Conservation (phyloP, 2,797 vertebrate species). For the Apogon hyalosoma region DNA sequence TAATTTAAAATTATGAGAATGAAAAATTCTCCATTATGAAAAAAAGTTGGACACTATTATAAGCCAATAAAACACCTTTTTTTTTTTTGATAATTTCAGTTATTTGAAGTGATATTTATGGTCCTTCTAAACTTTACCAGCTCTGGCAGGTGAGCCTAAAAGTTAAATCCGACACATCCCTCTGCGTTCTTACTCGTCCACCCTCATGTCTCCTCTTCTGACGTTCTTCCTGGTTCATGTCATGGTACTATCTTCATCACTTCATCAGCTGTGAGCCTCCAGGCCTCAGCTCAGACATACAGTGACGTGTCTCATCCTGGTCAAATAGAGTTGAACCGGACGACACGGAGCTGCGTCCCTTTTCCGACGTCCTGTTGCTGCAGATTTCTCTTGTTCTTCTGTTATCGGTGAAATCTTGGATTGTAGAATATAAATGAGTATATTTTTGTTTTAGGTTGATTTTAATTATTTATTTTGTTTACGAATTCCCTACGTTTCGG, state of each 20-base stretch:
- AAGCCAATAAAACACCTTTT: too few relatives aligned
- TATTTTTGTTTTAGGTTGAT: slow-evolving; percentile 56
- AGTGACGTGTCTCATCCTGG: neutral
- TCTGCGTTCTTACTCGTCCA: neutral
- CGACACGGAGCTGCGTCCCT: neutral
- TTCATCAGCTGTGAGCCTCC: slow-evolving; percentile 16
- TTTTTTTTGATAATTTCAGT: slow-evolving; percentile 7
- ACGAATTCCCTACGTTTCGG: slow-evolving; percentile 42
- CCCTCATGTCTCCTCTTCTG: slow-evolving; percentile 5
- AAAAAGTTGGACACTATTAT: too few relatives aligned
- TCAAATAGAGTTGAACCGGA: neutral
- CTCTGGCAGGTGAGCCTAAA: slow-evolving; percentile 11
- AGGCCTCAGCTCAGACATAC: slow-evolving; percentile 5
- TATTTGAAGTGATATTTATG: neutral
- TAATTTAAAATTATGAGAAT: too few relatives aligned
- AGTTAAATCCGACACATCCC: neutral
- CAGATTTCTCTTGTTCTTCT: slow-evolving; percentile 44
- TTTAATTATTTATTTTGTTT: slow-evolving; percentile 79
- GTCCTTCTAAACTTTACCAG: neutral
- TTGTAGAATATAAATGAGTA: slow-evolving; percentile 54
- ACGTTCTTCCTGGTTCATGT: slow-evolving; percentile 13
- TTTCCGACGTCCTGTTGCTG: slow-evolving; percentile 42
- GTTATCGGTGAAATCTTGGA: slow-evolving; percentile 41
- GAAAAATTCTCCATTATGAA: too few relatives aligned
- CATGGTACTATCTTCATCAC: slow-evolving; percentile 18